These are phyloP conservation scores for Chironomus striatipennis DNA, from an alignment of 1,140 invertebrate genomes.

Conservation along the genomic window DNA sequence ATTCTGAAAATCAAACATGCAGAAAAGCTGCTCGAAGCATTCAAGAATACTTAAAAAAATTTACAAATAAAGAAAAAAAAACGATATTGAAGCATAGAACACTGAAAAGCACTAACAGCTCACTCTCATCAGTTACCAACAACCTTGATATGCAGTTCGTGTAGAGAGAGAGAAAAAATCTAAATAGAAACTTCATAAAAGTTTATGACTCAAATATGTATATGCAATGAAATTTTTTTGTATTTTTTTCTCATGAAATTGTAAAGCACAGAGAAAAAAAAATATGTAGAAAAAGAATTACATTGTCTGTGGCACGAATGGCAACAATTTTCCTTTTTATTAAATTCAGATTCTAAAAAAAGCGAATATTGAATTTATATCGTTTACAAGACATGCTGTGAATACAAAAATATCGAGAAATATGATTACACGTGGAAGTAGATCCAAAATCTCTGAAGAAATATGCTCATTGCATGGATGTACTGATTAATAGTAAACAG, in stretches of 20 bases:
- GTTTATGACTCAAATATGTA: not conserved
- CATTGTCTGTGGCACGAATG: not conserved
- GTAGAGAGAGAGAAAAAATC: not conserved
- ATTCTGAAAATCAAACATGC: conserved; percentile 3
- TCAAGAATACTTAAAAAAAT: not conserved
- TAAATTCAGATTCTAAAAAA: not conserved
- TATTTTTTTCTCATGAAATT: no score
- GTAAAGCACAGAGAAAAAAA: no score
- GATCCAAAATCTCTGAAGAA: no score
- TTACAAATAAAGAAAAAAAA: no score
- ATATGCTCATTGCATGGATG: no score
- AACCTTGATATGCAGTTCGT: not conserved
- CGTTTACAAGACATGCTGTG: no score
- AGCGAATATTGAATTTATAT: not conserved
- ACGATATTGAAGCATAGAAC: not conserved
- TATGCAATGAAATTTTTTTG: no score
- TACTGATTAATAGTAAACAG: no score
- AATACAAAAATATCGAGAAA: no score
- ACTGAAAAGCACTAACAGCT: not conserved
- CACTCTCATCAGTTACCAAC: not conserved
- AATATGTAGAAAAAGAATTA: not conserved
- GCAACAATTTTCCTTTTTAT: not conserved
- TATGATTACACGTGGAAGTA: no score
- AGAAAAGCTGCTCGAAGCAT: conserved; percentile 6
- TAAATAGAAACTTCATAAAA: conserved; percentile 23